Evolutionary conservation across 2,797 vertebrate genomes (phyloP), one percentile per base, ranked within the genome.

Genomic region (Gallinago stenura): DNA sequence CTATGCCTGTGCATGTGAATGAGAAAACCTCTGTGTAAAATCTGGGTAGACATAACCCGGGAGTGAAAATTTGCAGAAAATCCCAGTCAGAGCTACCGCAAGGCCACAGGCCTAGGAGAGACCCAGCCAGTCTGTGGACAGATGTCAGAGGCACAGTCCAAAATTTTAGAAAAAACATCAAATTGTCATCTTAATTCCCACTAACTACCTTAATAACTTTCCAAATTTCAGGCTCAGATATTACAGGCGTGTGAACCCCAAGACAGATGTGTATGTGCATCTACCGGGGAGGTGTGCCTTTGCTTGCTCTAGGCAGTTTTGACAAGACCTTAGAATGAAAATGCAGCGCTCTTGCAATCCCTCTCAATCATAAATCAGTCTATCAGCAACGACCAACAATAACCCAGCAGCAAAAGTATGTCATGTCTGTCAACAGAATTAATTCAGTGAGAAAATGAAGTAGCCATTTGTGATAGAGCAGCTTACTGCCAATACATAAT

Each of bases 401-500:
- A 94, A 79, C 43, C 60, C 82, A 80, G 65, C 35, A 82, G 70
- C 46, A 82, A 53, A 93, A 90, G 41, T 50, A 43, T 86, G 75
- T 54, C 15, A 54, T 66, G 69, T 92, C 87, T 90, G 84, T 82
- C 92, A 97, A 31, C 10, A 2, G 83, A 50, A 97, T 73, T 91
- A 76, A 94, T 79, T 84, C 80, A 54, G n/a, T 91, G 64, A 1
- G 5, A 95, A 94, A 85, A 79, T 37, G 28, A 90, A 88, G 69
- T 54, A 92, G 54, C 33, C 33, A 37, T 69, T 83, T 86, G 60
- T 87, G 82, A 82, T 75, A 90, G 50, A 81, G 61, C 30, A 56
- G 17, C 24, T 72, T 46, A 31, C 51, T 79, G 53, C 21, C 39
- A 43, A 35, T 16, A 57, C 0, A 8, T 3, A 66, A 14, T 12